Percentiles rank a stretch among this genome's conserved stretches.
Evolutionary conservation across 2,113 vertebrate species (phyloP).

Genomic region (Buteo buteo): DNA sequence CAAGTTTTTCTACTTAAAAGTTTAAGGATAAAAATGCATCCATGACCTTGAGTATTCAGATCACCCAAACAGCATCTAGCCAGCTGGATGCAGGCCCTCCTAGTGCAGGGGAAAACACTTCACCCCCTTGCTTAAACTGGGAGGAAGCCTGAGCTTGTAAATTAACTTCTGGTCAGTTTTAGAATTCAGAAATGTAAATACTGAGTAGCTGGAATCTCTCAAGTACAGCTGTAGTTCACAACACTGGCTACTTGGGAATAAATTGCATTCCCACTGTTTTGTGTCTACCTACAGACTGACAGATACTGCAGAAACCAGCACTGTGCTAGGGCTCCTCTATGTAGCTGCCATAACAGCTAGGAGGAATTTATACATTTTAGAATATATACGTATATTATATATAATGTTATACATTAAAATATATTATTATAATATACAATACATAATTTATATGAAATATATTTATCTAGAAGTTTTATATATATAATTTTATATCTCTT

Average conservation of each 20-base stretch:
- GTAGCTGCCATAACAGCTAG: not conserved
- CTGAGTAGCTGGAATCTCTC: not conserved
- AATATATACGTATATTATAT: not conserved
- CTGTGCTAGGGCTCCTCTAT: not conserved
- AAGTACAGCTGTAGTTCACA: not conserved
- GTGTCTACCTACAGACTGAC: not conserved
- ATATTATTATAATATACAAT: not conserved
- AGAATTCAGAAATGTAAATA: not conserved
- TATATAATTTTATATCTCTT: no score
- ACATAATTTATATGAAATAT: no score
- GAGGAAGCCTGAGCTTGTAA: not conserved
- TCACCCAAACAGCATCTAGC: not conserved
- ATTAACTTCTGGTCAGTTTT: not conserved
- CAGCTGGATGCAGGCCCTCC: conserved; percentile 6
- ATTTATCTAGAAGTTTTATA: no score
- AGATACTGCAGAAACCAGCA: not conserved
- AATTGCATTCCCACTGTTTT: not conserved
- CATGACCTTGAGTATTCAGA: not conserved
- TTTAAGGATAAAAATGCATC: not conserved
- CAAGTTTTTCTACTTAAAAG: not conserved
- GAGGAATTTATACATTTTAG: not conserved
- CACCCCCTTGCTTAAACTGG: not conserved
- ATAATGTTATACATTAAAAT: not conserved
- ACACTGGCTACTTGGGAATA: not conserved
- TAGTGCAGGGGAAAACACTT: not conserved